Evolutionary conservation across 2,888 invertebrate species (phyloP), one percentile per base, ranked within the genome.

Genomic region (Pollenia angustigena): DNA sequence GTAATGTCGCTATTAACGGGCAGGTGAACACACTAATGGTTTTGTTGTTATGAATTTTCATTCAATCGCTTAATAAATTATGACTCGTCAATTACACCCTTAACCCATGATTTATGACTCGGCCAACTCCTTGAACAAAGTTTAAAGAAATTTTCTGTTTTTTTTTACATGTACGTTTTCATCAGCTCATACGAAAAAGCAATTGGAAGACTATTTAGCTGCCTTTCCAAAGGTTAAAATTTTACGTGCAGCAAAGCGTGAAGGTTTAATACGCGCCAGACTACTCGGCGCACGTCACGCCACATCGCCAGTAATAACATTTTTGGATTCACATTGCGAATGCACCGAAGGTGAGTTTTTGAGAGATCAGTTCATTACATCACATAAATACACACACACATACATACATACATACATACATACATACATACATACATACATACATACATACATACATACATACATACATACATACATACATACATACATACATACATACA

Each of bases 281-380:
- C 94, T 99, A 46, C 94, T 99, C 85, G 99, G 99, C 6, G 98
- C 98, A 52, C 94, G 96, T 87, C 95, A 95, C 88, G 97, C 98
- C 86, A 96, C 95, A 14, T 98, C 97, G 0, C 96, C 97, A 0
- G 97, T 98, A 1, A 95, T 99, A 87, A 99, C 99, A 32, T 99
- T 98, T 94, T 95, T 99, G 84, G 99, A 99, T 94, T 99, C 99
- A 60, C 99, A 99, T 93, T 99, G 99, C 94, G 99, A 99, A 94
- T 99, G 99, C 93, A 97, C 99, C 48, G 96, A 96, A 93, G 98
- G 96, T 96, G 85, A 90, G 90, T n/a, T n/a, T n/a, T n/a, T n/a
- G n/a, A n/a, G n/a, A n/a, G n/a, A n/a, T n/a, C n/a, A n/a, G n/a
- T n/a, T n/a, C n/a, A n/a, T n/a, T n/a, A n/a, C n/a, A n/a, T n/a